Percentiles rank a stretch among this genome's conserved stretches.
These are phyloP conservation scores for Frieseomelitta varia DNA, from an alignment of 1,140 invertebrate species.

Conservation along the genomic window DNA sequence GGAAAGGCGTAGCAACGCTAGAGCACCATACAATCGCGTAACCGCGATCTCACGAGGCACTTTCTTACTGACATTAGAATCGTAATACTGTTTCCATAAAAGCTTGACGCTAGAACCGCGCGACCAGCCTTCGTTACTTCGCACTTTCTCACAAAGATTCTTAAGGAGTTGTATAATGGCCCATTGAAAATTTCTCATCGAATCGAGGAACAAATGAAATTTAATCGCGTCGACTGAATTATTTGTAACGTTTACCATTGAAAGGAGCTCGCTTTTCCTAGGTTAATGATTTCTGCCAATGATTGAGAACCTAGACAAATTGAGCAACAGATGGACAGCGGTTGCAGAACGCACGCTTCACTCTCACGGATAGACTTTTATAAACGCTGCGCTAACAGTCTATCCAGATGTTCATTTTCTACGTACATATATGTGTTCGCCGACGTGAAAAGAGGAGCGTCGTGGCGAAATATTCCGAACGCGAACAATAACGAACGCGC, in stretches of 20 bases:
- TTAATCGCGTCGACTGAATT: background rate
- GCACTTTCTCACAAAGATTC: slow-evolving; percentile 23
- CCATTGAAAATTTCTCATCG: background rate
- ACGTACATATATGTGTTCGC: too few species aligned
- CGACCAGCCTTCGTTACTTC: background rate
- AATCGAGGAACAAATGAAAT: background rate
- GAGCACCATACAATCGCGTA: slow-evolving; percentile 14
- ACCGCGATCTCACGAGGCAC: slow-evolving; percentile 36
- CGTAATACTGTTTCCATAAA: slow-evolving; percentile 23
- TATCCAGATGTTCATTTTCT: background rate
- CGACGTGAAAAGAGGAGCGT: too few species aligned
- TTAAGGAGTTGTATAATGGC: background rate
- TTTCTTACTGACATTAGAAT: slow-evolving; percentile 24
- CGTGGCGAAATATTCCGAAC: background rate
- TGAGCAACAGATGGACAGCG: background rate
- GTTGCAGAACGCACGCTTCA: background rate
- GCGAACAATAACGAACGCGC: background rate
- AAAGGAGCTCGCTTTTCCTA: background rate
- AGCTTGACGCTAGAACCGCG: slow-evolving; percentile 3
- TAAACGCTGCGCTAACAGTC: background rate
- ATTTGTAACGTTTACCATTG: background rate
- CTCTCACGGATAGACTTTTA: background rate
- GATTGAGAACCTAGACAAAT: too few species aligned
- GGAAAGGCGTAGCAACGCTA: slow-evolving; percentile 27
- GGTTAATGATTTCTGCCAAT: background rate